phyloP scores from a whole-genome alignment of 2,113 vertebrate genomes.

The Piaya cayana region DNA sequence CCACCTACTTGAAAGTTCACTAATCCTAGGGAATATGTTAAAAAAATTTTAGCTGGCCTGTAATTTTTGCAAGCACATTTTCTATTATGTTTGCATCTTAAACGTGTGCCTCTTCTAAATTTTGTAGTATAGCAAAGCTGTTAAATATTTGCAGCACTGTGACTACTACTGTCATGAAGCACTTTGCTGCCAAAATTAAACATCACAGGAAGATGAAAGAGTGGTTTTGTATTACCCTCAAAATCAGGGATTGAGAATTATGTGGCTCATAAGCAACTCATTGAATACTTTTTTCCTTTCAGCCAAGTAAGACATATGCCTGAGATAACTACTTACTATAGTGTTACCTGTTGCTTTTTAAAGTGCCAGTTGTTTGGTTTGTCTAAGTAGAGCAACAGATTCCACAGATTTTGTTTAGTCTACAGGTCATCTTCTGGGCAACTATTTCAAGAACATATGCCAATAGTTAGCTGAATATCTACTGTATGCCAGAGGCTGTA shows the following conservation, averaged over 20 bases:
- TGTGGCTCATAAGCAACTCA: neutral
- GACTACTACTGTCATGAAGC: neutral
- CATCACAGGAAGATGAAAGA: neutral
- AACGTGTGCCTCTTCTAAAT: neutral
- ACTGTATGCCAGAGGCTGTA: neutral
- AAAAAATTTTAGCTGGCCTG: neutral
- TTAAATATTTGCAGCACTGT: neutral
- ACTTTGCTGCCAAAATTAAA: neutral
- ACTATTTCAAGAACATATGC: slow-evolving; percentile 48
- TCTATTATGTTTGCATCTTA: neutral
- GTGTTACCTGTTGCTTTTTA: slow-evolving; percentile 7
- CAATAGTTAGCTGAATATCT: slow-evolving; percentile 59
- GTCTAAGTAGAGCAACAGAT: slow-evolving; percentile 28
- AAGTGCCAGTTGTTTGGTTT: neutral
- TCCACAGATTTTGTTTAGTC: slow-evolving; percentile 69
- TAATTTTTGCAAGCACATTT: neutral
- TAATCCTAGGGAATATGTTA: neutral
- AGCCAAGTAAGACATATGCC: neutral
- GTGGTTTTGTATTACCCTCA: neutral
- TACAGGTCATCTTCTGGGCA: slow-evolving; percentile 58
- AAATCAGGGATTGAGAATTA: neutral
- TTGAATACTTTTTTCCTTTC: neutral
- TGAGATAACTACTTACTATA: neutral
- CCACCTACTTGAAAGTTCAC: neutral
- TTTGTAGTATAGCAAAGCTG: neutral